Percentiles rank a stretch among this genome's conserved stretches.
These are phyloP conservation scores for Oscheius sp. DNA, from an alignment of 2,888 invertebrate species.

Conservation along the genomic window DNA sequence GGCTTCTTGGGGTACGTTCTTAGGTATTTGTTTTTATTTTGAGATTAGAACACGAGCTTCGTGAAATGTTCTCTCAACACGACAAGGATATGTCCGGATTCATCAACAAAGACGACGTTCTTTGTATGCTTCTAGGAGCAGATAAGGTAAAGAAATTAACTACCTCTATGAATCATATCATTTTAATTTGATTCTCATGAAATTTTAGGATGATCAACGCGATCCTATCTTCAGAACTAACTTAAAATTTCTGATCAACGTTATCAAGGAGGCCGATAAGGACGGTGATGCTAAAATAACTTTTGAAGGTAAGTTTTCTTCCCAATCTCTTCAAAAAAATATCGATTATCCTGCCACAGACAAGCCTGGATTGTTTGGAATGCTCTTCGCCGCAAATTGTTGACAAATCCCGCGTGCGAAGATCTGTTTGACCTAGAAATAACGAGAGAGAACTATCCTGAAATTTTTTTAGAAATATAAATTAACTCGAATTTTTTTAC, in stretches of 20 bases:
- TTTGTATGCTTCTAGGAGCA: slow-evolving; percentile 64
- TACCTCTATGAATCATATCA: neutral
- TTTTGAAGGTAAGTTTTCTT: slow-evolving; percentile 51
- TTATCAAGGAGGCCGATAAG: slow-evolving; percentile 65
- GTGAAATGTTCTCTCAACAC: slow-evolving; percentile 59
- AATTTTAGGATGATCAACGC: slow-evolving; percentile 54
- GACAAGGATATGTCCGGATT: slow-evolving; percentile 64
- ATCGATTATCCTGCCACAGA: neutral
- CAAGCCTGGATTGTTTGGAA: neutral
- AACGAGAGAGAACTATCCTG: neutral
- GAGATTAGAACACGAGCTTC: slow-evolving; percentile 58
- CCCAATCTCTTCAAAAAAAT: neutral
- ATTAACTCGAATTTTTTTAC: slow-evolving; percentile 5
- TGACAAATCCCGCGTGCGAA: slow-evolving; percentile 23
- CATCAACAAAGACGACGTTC: slow-evolving; percentile 62
- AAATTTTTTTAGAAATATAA: neutral
- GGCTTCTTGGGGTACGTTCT: slow-evolving; percentile 30
- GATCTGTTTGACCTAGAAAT: neutral
- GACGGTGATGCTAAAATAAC: slow-evolving; percentile 65
- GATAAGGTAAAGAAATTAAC: slow-evolving; percentile 45
- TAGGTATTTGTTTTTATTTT: neutral
- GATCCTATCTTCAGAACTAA: slow-evolving; percentile 66
- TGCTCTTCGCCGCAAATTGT: slow-evolving; percentile 2
- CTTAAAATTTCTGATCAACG: slow-evolving; percentile 62
- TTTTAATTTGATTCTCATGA: neutral